Evolutionary conservation across 2,797 vertebrate species (phyloP), one percentile per base, ranked within the genome.

Genomic region (Melanotaenia maccullochi): DNA sequence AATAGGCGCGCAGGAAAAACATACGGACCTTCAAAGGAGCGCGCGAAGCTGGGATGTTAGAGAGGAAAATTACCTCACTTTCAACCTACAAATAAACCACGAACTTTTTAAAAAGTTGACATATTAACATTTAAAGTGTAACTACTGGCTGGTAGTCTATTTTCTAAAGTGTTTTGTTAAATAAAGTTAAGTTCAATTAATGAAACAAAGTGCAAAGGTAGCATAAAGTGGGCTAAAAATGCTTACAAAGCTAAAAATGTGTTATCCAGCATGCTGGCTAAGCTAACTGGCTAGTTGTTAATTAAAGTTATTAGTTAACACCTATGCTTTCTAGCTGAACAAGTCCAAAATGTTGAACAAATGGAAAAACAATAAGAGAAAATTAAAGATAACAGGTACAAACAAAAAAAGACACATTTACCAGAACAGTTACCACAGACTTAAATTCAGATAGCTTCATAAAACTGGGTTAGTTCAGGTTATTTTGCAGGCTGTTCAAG

Each of bases 1-100:
- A 40, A 40, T 40, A 40, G 61, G 78, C 35, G 69, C 30, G 47
- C n/a, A 20, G 16, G 18, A 25, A 61, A 52, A 60, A 60, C 32
- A 24, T 57, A 9, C 67, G 63, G 68, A 77, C 74, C 70, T 70
- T 65, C n/a, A 81, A 52, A 58, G 28, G 28, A 61, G 69, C 60
- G 59, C 20, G 24, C 18, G 11, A 65, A 32, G 20, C 13, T 3
- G 47, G 35, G 24, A 6, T 30, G 40, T 76, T 60, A 9, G 13
- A 32, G 22, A 2, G 6, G 22, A 9, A 30, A 49, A 13, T 40
- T 5, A 12, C 11, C 59, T n/a, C 52, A 42, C 7, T 58, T 58
- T 47, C 18, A 40, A 20, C 16, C 30, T 9, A 32, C 32, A 59
- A 57, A 35, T 25, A 56, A 16, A 44, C 5, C 9, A 51, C n/a